Base-by-base conservation (phyloP, 53 echinoderm and acorn worm species). In the Astropecten irregularis region DNA sequence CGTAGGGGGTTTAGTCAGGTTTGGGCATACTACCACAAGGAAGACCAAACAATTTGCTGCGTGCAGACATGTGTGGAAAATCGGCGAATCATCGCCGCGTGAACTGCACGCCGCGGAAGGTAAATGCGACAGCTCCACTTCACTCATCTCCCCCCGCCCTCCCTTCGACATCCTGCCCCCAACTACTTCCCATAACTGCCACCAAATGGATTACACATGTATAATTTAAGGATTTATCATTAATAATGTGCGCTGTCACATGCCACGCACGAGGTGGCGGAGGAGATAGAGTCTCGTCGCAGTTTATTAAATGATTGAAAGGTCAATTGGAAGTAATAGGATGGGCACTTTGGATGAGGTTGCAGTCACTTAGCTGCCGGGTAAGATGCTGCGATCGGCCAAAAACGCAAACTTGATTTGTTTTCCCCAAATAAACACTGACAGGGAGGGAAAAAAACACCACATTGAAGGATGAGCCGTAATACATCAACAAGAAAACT, bases 191-290 rank as follows among this genome's bases (percentile, higher is more conserved):
- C 42, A 42, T 42, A 6, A 53, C 49, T 39, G 9, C n/a, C 74
- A 31, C 61, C 46, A 62, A 79, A 79, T 62, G 79, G 79, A 79
- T 79, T 79, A 79, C 79, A n/a, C n/a, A 62, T 62, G 79, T 79
- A 60, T 79, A 79, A 79, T 79, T 59, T 44, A 79, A 61, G 63
- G 46, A 29, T 60, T 79, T 31, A 62, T 42, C 42, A 42, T 79
- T 79, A 79, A 79, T 79, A 79, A 79, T 79, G 79, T 46, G 62
- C 30, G 48, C 62, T 48, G 60, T 79, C 79, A 79, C 61, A 79
- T 42, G 42, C 76, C 47, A 30, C 26, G 18, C 59, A 9, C 9
- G 59, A 20, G 76, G 76, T 76, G 73, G 76, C 38, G n/a, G 25
- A 40, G 55, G 56, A 58, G 40, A 37, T 28, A 19, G 56, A 40